These are phyloP conservation scores for Alethe diademata DNA, from an alignment of 2,113 vertebrate species.

Conservation along the genomic window DNA sequence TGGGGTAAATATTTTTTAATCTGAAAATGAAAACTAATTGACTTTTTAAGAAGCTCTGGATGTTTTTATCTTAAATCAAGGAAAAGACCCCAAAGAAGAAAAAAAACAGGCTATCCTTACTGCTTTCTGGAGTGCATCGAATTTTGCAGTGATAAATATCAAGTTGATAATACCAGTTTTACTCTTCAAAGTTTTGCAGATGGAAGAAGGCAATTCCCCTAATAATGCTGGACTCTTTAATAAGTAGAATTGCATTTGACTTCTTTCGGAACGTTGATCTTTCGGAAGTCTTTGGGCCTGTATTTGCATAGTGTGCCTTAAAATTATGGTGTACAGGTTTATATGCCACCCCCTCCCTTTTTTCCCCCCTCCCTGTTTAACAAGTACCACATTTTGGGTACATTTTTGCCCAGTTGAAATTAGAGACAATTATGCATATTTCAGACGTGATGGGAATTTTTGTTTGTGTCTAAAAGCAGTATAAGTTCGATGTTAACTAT, in stretches of 20 bases:
- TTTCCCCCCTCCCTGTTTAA: not conserved
- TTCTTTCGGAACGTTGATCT: not conserved
- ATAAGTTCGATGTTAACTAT: not conserved
- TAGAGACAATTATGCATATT: not conserved
- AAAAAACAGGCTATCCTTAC: not conserved
- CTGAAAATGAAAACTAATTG: not conserved
- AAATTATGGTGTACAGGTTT: not conserved
- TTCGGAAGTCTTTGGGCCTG: not conserved
- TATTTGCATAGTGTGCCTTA: not conserved
- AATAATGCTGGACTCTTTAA: not conserved
- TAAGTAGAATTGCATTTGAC: not conserved
- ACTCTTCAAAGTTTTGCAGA: not conserved
- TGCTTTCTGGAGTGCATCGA: not conserved
- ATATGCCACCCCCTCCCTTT: accelerated
- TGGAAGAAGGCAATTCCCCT: not conserved
- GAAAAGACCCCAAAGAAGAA: not conserved
- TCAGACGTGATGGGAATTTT: not conserved
- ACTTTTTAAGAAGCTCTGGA: not conserved
- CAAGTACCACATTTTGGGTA: not conserved
- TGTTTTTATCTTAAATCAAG: not conserved
- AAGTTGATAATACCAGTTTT: not conserved
- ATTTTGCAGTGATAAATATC: not conserved
- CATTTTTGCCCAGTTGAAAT: not conserved
- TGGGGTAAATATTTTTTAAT: not conserved
- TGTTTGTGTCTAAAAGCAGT: not conserved